A percentile compares a stretch with the other conserved stretches of the same genome.
phyloP scores from a whole-genome alignment of 2,113 vertebrate genomes.

The Amphiprion percula region DNA sequence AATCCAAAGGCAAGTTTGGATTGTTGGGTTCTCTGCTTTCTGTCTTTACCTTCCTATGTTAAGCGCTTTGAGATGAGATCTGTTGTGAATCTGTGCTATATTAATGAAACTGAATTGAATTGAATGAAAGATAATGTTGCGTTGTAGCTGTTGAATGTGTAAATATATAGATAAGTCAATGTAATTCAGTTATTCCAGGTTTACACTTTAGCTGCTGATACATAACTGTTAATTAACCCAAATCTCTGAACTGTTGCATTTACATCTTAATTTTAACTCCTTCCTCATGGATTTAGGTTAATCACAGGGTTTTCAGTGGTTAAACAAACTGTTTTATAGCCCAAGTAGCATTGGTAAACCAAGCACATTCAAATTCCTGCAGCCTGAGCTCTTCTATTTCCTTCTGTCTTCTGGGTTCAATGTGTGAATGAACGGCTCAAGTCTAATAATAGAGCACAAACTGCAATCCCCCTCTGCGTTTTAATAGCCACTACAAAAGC shows the following conservation, averaged over 20 bases:
- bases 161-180: neutral
- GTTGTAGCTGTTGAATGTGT: neutral
- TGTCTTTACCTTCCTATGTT: too few relatives aligned
- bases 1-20: too few relatives aligned
- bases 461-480: slow-evolving; percentile 24
- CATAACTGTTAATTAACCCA: too few relatives aligned
- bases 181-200: too few relatives aligned
- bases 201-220: too few relatives aligned
- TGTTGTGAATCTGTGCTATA: neutral
- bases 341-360: neutral
- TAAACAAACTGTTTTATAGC: neutral
- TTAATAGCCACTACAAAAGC: slow-evolving; percentile 54
- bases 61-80: too few relatives aligned
- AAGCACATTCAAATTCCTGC: slow-evolving; percentile 22
- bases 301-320: neutral
- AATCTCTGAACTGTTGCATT: too few relatives aligned
- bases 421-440: slow-evolving; percentile 7
- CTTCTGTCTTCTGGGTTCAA: slow-evolving; percentile 7
- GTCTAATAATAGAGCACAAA: slow-evolving; percentile 55
- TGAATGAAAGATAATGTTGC: neutral
- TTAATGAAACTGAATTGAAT: neutral
- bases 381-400: slow-evolving; percentile 7
- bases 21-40: too few relatives aligned
- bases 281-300: too few relatives aligned
- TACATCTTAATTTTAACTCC: too few relatives aligned